phyloP scores from a whole-genome alignment of 1,140 invertebrate genomes.

The Trichonephila inaurata region DNA sequence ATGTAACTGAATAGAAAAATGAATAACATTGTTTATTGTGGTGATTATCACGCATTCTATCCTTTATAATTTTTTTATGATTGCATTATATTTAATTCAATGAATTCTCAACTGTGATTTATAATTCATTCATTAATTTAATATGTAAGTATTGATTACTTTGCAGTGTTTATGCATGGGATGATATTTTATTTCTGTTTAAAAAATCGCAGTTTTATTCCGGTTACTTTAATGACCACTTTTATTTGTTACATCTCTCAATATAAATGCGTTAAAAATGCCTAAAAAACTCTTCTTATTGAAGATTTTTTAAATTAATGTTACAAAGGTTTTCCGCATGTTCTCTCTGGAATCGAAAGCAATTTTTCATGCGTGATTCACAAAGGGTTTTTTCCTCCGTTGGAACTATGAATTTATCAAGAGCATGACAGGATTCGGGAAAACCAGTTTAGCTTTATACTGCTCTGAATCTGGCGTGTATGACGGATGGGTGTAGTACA shows the following conservation, averaged over 20 bases:
- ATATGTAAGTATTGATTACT: too few relatives aligned
- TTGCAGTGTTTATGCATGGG: too few relatives aligned
- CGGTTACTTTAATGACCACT: background rate
- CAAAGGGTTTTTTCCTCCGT: slow-evolving; percentile 3
- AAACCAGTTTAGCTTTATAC: slow-evolving; percentile 32
- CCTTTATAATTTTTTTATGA: too few relatives aligned
- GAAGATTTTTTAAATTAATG: background rate
- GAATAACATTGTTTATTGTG: too few relatives aligned
- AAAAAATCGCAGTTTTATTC: too few relatives aligned
- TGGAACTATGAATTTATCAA: slow-evolving; percentile 23
- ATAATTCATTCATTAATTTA: too few relatives aligned
- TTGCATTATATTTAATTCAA: too few relatives aligned
- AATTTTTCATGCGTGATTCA: slow-evolving; percentile 31
- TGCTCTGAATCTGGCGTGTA: background rate
- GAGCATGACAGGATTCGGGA: slow-evolving; percentile 1
- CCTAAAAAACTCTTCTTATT: background rate
- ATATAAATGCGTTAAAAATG: background rate
- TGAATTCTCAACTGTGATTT: too few relatives aligned
- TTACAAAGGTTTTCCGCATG: background rate
- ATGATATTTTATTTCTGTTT: too few relatives aligned
- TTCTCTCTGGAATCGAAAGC: background rate
- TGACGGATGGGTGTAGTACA: slow-evolving; percentile 16
- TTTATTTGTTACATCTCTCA: too few relatives aligned
- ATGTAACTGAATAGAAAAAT: too few relatives aligned
- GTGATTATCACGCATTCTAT: too few relatives aligned